Base-by-base conservation (phyloP, 2,888 invertebrate genomes). In the Hydrotaea cyrtoneurina region DNA sequence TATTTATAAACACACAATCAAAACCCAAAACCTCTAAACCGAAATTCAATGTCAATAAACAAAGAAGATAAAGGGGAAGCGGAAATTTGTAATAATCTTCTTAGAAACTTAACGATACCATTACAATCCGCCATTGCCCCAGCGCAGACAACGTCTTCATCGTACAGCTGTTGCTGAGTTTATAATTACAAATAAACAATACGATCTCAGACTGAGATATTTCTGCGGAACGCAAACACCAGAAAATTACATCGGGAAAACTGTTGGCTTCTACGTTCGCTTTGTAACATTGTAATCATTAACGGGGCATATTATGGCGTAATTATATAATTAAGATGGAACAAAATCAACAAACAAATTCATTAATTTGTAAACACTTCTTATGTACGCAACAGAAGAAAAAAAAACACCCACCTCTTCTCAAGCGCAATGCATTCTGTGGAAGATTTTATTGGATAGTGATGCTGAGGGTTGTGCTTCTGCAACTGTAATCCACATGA, bases 321-420 rank as follows among this genome's bases (percentile, higher is more conserved):
- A 46, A 66, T 59, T 69, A 57, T 82, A 73, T 66, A 66, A 66
- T 66, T 66, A 66, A 43, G 21, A 39, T 39, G 66, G 50, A 26
- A 26, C 26, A 26, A 26, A 21, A 55, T 19, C 50, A 39, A 59
- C 66, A 59, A 73, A 39, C 62, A 76, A 71, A 17, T 75, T 50
- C 13, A 17, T 46, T 50, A 17, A 17, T 46, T 69, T 80, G 75
- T 80, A 69, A 75, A 73, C 46, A 77, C 15, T 62, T 74, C 39
- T 36, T 64, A 5, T 23, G 10, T 8, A 4, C n/a, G n/a, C n/a
- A n/a, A n/a, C n/a, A n/a, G n/a, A n/a, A n/a, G n/a, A n/a, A n/a
- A n/a, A n/a, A n/a, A n/a, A n/a, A n/a, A n/a, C n/a, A n/a, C n/a
- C n/a, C n/a, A n/a, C n/a, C n/a, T n/a, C n/a, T n/a, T n/a, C 53